Evolutionary conservation across 2,113 vertebrate genomes (phyloP), one percentile per base, ranked within the genome.

Genomic region (Picathartes gymnocephalus): DNA sequence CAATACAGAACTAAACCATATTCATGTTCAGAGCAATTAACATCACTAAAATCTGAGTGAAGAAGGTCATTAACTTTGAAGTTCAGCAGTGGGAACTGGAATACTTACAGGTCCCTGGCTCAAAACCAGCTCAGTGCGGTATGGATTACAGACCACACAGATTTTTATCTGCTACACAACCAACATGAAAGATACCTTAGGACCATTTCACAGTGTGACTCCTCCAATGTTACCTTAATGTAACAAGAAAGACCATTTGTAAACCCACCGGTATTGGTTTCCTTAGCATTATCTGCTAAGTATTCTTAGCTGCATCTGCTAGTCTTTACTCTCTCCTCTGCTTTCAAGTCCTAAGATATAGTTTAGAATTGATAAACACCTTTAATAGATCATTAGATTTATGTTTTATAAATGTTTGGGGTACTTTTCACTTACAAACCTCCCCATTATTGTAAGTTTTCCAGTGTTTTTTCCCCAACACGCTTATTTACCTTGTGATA

Each of bases 401-500:
- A n/a, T 4, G 6, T 70, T 87, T 47, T 72, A 44, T 33, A 51
- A 69, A 31, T 15, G 37, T 28, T 61, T 62, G 42, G 17, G 7
- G 3, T 7, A 19, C 57, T 84, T 61, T 60, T 23, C 56, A 81
- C 18, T 62, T 73, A 60, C 2, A 90, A 61, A 57, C 5, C 18
- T 82, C 31, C 12, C 50, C 10, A 22, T 35, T 33, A 50, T 21
- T 39, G 0, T 15, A 70, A n/a, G 7, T 73, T 88, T 54, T 70
- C 30, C 25, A 50, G 19, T 18, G 25, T 12, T 6, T 58, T 77
- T 60, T 57, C 66, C 54, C 66, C 62, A 65, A 25, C 3, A 8
- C 33, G 56, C 15, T 68, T 61, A 83, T 74, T 98, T 98, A 99
- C 99, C 99, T 98, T 99, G 99, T 88, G 99, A 99, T 89, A 99